Base-by-base conservation (phyloP, 2,888 invertebrate species). In the Proisotoma minuta region DNA sequence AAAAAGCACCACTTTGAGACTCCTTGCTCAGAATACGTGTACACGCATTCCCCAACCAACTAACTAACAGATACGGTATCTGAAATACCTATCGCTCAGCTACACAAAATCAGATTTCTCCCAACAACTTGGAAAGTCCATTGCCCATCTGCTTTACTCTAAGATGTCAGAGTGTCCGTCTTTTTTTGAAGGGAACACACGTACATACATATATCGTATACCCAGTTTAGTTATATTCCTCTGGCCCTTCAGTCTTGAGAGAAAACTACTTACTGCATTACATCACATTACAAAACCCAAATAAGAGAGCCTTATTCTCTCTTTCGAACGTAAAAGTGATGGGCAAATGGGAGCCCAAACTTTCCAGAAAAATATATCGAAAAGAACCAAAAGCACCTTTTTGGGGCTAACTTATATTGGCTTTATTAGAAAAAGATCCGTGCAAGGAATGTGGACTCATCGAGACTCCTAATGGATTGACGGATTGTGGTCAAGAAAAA, bases 381-480 rank as follows among this genome's bases (percentile, higher is more conserved):
- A 43, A 43, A 34, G 8, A n/a, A n/a, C n/a, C n/a, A n/a, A n/a
- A n/a, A n/a, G n/a, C 53, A 26, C 15, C 56, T 56, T 56, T n/a
- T n/a, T n/a, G n/a, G n/a, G 43, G 24, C 43, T 43, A 34, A 15
- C 56, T 56, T 56, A n/a, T n/a, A 56, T 56, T 56, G 56, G 56
- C 56, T 56, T 56, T 56, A 56, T 56, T 56, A 56, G 56, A 56
- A 56, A 56, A 47, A 43, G 56, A 56, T 56, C 56, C 43, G n/a
- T 62, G 61, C 61, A 23, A 49, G 51, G 61, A 62, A 62, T 62
- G 26, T 47, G 29, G 61, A 57, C 57, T 48, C 57, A 48, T 43
- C 57, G 57, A 52, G 61, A 62, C 57, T 62, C 39, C 47, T 57
- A 62, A 62, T 62, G 56, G 56, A 43, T 56, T n/a, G 56, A 24